Evolutionary conservation across 1,140 invertebrate species (phyloP).

Genomic region (Cherax destructor): DNA sequence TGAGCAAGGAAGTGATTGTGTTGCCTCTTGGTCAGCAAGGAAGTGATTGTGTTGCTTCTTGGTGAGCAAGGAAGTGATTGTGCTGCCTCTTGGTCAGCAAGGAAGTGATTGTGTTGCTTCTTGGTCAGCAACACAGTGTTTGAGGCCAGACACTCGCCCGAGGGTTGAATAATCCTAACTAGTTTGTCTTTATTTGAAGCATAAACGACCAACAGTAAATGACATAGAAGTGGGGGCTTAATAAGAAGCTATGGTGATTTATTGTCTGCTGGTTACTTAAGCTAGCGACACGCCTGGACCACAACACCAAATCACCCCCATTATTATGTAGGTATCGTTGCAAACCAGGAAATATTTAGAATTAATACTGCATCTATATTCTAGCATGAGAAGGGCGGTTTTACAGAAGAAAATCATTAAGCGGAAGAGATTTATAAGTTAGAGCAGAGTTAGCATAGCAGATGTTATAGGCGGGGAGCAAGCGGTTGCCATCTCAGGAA

Average conservation of each 20-base stretch:
- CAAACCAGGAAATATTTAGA: conserved; percentile 40
- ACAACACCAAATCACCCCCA: background rate
- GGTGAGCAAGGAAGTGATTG: no score
- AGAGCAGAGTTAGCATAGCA: conserved; percentile 37
- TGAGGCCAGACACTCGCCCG: background rate
- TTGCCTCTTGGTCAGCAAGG: no score
- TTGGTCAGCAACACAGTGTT: no score
- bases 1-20: no score
- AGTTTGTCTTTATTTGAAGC: conserved; percentile 52
- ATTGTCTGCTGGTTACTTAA: conserved; percentile 14
- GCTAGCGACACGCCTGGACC: background rate
- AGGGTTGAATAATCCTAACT: conserved; percentile 36
- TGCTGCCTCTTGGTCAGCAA: no score
- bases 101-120: no score
- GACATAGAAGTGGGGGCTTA: conserved; percentile 39
- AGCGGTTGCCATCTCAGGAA: background rate
- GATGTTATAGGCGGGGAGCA: background rate
- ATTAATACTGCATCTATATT: conserved; percentile 52
- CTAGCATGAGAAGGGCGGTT: conserved; percentile 40
- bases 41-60: no score
- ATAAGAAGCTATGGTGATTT: conserved; percentile 46
- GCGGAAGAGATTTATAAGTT: conserved; percentile 51
- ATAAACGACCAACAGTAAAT: conserved; percentile 39
- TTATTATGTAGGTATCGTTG: conserved; percentile 38
- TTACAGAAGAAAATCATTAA: conserved; percentile 57